Evolutionary conservation across 2,888 invertebrate species (phyloP).

Genomic region (Parnassius orleans): DNA sequence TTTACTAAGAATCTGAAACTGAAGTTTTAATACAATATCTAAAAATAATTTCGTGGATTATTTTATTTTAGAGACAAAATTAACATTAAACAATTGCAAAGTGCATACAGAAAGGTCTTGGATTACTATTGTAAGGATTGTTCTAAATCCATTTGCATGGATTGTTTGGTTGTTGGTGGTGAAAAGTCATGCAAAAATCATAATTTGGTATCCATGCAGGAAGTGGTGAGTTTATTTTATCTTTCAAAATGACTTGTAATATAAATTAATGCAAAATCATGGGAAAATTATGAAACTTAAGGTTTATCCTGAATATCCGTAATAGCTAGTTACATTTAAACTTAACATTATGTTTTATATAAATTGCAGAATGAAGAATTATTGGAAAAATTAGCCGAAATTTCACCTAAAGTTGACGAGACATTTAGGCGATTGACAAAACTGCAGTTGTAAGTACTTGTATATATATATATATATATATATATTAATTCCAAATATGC

Average conservation of each 20-base stretch:
- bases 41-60: conserved; percentile 5
- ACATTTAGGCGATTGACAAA: conserved; percentile 62
- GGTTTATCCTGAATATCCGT: too few species aligned
- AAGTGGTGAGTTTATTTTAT: conserved; percentile 53
- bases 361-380: conserved; percentile 61
- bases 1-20: too few species aligned
- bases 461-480: not conserved
- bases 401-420: conserved; percentile 65
- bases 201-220: conserved; percentile 57
- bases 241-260: too few species aligned
- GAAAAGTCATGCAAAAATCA: conserved; percentile 71
- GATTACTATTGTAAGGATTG: conserved; percentile 71
- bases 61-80: conserved; percentile 40
- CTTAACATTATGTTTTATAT: not conserved
- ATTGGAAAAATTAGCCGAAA: conserved; percentile 48
- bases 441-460: conserved; percentile 65
- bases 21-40: too few species aligned
- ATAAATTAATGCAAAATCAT: too few species aligned
- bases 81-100: conserved; percentile 47
- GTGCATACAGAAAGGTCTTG: conserved; percentile 55
- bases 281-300: too few species aligned
- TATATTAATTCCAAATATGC: not conserved
- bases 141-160: conserved; percentile 62
- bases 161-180: conserved; percentile 68
- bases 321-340: too few species aligned